Conservation (phyloP, 2,113 vertebrate genomes). For the Phrynosoma platyrhinos region DNA sequence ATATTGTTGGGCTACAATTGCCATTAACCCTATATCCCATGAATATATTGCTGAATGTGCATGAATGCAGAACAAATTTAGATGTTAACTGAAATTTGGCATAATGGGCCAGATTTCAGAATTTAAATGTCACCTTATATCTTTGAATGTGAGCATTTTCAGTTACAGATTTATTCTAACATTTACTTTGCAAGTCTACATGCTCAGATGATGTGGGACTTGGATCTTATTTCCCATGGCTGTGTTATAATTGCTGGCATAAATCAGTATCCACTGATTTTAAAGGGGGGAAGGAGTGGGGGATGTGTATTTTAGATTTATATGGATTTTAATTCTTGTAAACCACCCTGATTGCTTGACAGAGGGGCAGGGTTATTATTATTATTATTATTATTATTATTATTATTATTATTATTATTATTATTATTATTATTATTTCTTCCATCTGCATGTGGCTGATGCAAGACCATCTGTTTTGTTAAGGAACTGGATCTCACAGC, state of each 20-base stretch:
- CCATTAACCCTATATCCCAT: no score
- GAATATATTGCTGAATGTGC: neutral
- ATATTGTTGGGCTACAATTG: no score
- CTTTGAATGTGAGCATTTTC: neutral
- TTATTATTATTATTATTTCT: neutral
- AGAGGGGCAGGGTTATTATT: no score
- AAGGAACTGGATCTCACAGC: constrained; percentile 10
- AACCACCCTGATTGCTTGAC: no score
- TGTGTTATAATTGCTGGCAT: neutral
- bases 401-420: no score
- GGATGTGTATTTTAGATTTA: no score
- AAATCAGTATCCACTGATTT: neutral
- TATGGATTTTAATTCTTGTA: no score
- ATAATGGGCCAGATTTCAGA: neutral
- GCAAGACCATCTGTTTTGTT: constrained; percentile 12
- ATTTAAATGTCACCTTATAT: neutral
- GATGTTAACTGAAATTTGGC: neutral
- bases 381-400: no score
- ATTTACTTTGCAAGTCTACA: neutral
- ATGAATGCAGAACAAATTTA: neutral
- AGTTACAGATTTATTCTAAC: no score
- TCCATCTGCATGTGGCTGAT: neutral
- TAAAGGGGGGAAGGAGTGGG: neutral
- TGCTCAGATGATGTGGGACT: neutral
- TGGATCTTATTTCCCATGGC: neutral